Base-by-base conservation (phyloP, 2,113 vertebrate species). In the Asarcornis scutulata region DNA sequence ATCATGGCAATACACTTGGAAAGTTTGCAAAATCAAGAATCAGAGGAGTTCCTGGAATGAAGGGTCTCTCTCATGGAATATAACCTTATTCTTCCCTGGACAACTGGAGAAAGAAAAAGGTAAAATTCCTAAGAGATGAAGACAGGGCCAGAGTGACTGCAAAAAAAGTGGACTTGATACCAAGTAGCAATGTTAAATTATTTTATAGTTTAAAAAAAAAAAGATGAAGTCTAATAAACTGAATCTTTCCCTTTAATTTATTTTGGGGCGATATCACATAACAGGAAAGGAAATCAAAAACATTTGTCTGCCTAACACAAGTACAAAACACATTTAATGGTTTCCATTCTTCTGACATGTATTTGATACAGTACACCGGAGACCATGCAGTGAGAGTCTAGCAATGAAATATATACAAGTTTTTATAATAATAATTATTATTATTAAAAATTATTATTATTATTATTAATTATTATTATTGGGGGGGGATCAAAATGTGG, bases 261-360 rank as follows among this genome's bases (percentile, higher is more conserved):
- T 93, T 94, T 68, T 21, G n/a, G 48, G 64, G 29, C 38, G 81
- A 1, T 83, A 91, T 93, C 93, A 89, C 46, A 36, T 78, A 94
- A 68, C 80, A 91, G 48, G 60, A 93, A 95, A 95, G 95, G 93
- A 97, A 96, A 96, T 95, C 2, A 9, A 76, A 93, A 96, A 88
- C 88, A 92, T 88, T 96, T 93, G 68, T 74, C 88, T 94, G 85
- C 42, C 76, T 71, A 91, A 91, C 83, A 72, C 0, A 0, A 91
- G 55, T 55, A 66, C 36, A 93, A 80, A 96, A 91, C 32, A 60
- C 68, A 75, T 77, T 81, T 91, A 86, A 91, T 77, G 64, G 15
- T 48, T 95, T 96, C 85, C 23, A 0, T 72, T 75, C 56, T 56
- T 93, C 83, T 64, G 88, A 94, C 86, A 88, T 11, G 2, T 17